These are phyloP conservation scores for Micromesistius poutassou DNA, from an alignment of 2,797 vertebrate species.

Conservation along the genomic window DNA sequence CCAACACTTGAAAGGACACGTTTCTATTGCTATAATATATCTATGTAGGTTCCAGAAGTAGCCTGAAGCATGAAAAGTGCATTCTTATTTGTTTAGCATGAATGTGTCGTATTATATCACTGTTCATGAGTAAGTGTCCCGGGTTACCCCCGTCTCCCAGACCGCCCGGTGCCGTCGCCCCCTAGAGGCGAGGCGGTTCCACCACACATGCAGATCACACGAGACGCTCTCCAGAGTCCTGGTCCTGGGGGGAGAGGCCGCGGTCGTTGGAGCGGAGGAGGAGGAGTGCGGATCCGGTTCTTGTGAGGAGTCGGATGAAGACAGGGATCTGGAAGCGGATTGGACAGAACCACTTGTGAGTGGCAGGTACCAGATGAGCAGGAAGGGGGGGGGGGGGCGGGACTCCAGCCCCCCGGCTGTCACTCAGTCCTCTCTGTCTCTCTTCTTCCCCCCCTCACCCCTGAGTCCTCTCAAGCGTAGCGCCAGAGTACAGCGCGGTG, in stretches of 20 bases:
- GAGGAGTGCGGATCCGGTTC: constrained; percentile 17
- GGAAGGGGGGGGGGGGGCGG: too few relatives aligned
- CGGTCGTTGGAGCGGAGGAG: constrained; percentile 28
- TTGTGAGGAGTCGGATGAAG: constrained; percentile 30
- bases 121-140: constrained; percentile 35
- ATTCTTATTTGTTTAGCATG: constrained; percentile 45
- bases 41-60: constrained; percentile 47
- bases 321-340: constrained; percentile 53
- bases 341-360: constrained; percentile 22
- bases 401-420: constrained; percentile 27
- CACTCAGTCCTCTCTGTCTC: background rate
- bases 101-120: constrained; percentile 51
- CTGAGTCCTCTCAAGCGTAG: constrained; percentile 4
- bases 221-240: constrained; percentile 29
- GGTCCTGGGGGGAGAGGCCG: constrained; percentile 16
- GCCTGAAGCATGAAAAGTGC: constrained; percentile 57
- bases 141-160: constrained; percentile 22
- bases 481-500: constrained; percentile 26
- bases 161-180: constrained; percentile 37
- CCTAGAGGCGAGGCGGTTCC: constrained; percentile 18
- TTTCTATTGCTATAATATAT: constrained; percentile 62
- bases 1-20: constrained; percentile 44
- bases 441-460: background rate
- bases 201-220: constrained; percentile 22
- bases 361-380: constrained; percentile 37